Percentiles rank a stretch among this genome's conserved stretches.
phyloP scores from a whole-genome alignment of 2,797 vertebrate species.

The Rhynchonycteris naso region DNA sequence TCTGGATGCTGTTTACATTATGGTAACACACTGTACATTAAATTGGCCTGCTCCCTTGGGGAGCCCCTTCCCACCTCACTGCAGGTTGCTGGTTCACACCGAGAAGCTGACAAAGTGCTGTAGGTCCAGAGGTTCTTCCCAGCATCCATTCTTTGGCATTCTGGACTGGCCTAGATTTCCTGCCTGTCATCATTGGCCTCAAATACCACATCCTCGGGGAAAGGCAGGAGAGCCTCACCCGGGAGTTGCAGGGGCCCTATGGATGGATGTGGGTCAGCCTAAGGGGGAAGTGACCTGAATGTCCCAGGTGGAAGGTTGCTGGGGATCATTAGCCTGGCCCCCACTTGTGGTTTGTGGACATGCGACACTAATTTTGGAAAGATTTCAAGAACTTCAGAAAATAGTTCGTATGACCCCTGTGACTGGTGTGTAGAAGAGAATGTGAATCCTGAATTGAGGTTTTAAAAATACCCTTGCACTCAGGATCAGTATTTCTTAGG shows the following conservation, averaged over 20 bases:
- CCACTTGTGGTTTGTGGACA: background rate
- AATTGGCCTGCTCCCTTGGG: background rate
- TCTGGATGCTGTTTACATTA: slow-evolving; percentile 35
- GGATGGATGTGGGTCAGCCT: background rate
- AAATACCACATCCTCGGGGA: background rate
- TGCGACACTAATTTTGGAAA: background rate
- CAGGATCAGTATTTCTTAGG: background rate
- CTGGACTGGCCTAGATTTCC: background rate
- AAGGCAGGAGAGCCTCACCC: background rate
- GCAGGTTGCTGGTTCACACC: background rate
- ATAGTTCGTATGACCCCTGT: background rate
- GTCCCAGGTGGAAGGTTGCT: background rate
- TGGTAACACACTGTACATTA: background rate
- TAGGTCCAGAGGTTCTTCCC: background rate
- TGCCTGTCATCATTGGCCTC: background rate
- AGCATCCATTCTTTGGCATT: background rate
- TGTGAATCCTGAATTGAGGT: background rate
- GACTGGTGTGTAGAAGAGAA: background rate
- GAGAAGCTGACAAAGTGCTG: background rate
- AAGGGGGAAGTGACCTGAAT: background rate
- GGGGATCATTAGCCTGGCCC: background rate
- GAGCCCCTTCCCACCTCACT: background rate
- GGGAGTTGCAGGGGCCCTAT: background rate
- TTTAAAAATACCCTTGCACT: background rate
- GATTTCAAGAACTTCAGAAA: slow-evolving; percentile 33